Percentiles rank a stretch among this genome's conserved stretches.
These are phyloP conservation scores for Protula sp. DNA, from an alignment of 2,888 invertebrate genomes.

Conservation along the genomic window DNA sequence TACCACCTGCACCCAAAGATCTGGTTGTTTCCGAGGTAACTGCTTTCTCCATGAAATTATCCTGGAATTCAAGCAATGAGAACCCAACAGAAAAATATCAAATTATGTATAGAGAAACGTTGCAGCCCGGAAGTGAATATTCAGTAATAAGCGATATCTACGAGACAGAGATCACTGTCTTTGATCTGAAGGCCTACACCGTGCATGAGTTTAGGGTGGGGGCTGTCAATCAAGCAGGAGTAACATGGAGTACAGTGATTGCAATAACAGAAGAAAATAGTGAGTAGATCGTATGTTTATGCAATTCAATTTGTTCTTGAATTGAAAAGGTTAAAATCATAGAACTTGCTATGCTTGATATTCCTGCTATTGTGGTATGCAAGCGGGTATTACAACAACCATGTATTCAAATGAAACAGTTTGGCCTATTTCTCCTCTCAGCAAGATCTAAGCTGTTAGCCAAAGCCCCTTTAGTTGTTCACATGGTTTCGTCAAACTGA, in stretches of 20 bases:
- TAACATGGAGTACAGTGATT: constrained; percentile 78
- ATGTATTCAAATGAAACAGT: too few relatives aligned
- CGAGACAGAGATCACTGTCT: constrained; percentile 83
- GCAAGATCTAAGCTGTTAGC: too few relatives aligned
- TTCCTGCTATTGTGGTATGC: too few relatives aligned
- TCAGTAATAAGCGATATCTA: constrained; percentile 89
- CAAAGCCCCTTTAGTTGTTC: too few relatives aligned
- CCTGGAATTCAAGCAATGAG: constrained; percentile 66
- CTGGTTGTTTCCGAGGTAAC: constrained; percentile 89
- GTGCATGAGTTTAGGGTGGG: constrained; percentile 95
- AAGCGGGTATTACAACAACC: too few relatives aligned
- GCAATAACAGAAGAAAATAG: constrained; percentile 96
- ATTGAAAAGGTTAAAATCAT: too few relatives aligned
- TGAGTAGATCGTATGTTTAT: too few relatives aligned
- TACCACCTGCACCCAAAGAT: constrained; percentile 85
- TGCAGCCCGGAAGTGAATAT: constrained; percentile 58
- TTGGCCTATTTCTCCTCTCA: too few relatives aligned
- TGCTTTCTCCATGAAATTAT: constrained; percentile 83
- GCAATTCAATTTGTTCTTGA: too few relatives aligned
- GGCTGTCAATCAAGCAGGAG: constrained; percentile 89
- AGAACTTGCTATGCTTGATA: too few relatives aligned
- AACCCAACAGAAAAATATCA: constrained; percentile 85
- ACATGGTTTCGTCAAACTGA: too few relatives aligned
- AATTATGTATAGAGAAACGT: constrained; percentile 93
- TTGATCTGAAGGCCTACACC: constrained; percentile 77